These are phyloP conservation scores for Callospermophilus lateralis DNA, from an alignment of 2,113 vertebrate genomes.

Conservation along the genomic window DNA sequence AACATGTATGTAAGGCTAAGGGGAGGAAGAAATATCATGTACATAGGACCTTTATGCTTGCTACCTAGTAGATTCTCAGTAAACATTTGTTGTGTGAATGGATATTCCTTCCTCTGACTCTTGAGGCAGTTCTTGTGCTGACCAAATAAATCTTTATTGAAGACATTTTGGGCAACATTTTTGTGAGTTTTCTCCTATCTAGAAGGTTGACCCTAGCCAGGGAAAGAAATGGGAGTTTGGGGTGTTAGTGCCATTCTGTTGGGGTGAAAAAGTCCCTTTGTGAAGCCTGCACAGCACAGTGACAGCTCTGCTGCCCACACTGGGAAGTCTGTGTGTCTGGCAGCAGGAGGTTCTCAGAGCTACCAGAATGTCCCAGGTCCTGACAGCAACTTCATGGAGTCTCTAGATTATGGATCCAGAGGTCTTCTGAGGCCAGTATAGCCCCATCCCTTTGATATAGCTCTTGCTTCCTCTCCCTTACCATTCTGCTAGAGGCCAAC, in stretches of 20 bases:
- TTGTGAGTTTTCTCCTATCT: background rate
- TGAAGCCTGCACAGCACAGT: background rate
- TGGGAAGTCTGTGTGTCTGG: background rate
- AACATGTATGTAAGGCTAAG: background rate
- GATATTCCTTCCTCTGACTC: no score
- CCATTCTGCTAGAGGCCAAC: background rate
- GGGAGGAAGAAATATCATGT: background rate
- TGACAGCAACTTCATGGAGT: background rate
- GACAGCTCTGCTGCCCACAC: no score
- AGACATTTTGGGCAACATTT: no score
- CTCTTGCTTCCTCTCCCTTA: background rate
- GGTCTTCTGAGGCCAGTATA: background rate
- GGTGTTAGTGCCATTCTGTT: background rate
- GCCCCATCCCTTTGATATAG: background rate
- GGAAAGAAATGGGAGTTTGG: background rate
- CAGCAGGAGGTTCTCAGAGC: background rate
- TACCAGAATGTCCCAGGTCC: no score
- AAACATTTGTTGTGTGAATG: background rate
- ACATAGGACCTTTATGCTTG: background rate
- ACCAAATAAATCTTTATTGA: no score
- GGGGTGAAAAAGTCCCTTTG: background rate
- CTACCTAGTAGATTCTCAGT: background rate
- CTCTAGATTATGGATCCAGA: background rate
- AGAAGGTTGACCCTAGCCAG: background rate
- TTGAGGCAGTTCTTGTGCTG: no score